Percentiles rank a stretch among this genome's conserved stretches.
Evolutionary conservation across 2,888 invertebrate genomes (phyloP).

Genomic region (Sarcophaga caerulescens): DNA sequence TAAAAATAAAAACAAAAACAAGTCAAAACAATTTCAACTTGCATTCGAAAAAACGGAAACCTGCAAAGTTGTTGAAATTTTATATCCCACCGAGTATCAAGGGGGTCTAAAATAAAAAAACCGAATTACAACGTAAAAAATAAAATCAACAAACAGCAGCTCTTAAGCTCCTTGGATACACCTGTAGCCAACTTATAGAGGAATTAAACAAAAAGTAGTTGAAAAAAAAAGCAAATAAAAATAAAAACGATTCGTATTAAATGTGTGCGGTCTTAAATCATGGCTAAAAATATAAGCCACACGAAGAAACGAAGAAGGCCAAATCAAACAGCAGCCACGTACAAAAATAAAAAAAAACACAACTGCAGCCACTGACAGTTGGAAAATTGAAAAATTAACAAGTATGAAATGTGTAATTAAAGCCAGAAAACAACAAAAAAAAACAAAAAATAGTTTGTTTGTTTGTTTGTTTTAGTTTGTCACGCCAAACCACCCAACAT

Average conservation of each 20-base stretch:
- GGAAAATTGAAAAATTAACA: conserved; percentile 80
- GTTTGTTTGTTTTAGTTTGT: conserved; percentile 62
- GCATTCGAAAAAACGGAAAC: conserved; percentile 43
- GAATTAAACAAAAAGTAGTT: conserved; percentile 12
- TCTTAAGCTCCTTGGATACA: conserved; percentile 50
- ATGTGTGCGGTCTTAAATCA: conserved; percentile 65
- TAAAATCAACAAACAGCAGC: conserved; percentile 40
- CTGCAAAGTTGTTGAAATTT: conserved; percentile 64
- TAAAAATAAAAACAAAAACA: not conserved
- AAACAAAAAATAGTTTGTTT: not conserved
- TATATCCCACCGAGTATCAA: conserved; percentile 63
- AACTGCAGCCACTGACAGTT: conserved; percentile 55
- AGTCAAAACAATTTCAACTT: conserved; percentile 23
- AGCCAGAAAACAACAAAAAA: conserved; percentile 68
- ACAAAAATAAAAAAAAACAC: not conserved
- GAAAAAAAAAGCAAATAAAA: not conserved
- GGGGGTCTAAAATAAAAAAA: conserved; percentile 36
- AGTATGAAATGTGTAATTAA: conserved; percentile 80
- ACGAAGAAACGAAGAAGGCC: conserved; percentile 49
- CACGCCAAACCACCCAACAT: conserved; percentile 67
- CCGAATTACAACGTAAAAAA: too few species aligned
- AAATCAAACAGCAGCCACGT: conserved; percentile 38
- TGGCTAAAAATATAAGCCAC: conserved; percentile 41
- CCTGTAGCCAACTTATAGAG: conserved; percentile 55
- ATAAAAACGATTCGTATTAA: conserved; percentile 49